Conservation (phyloP, 2,888 invertebrate species). For the Drosophila diplacantha region DNA sequence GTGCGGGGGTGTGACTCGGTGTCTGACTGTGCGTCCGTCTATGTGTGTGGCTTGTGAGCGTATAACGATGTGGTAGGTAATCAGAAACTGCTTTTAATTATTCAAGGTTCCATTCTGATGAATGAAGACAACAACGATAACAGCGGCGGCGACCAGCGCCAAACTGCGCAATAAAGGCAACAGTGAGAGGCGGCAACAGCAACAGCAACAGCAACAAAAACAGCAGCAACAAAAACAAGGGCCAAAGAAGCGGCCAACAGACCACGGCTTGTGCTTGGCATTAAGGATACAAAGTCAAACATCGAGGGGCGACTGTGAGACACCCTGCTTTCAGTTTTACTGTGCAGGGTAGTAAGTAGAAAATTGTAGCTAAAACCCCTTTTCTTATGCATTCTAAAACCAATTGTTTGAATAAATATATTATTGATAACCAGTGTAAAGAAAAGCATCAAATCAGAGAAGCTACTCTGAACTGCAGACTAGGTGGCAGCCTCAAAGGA, state of each 20-base stretch:
- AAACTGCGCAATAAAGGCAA: constrained; percentile 62
- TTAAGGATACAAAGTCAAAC: constrained; percentile 44
- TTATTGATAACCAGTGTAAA: too few relatives aligned
- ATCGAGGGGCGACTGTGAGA: background rate
- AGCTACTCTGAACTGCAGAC: background rate
- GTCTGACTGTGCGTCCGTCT: constrained; percentile 9
- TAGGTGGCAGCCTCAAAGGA: background rate
- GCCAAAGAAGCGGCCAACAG: constrained; percentile 60
- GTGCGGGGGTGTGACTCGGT: constrained; percentile 8
- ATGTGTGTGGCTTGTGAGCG: constrained; percentile 56
- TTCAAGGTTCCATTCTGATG: constrained; percentile 78
- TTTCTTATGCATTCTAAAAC: background rate
- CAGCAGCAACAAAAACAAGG: constrained; percentile 26
- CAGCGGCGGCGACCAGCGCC: constrained; percentile 49
- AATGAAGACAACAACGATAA: constrained; percentile 73
- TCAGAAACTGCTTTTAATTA: constrained; percentile 77
- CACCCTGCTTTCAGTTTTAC: background rate
- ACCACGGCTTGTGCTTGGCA: constrained; percentile 56
- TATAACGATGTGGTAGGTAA: constrained; percentile 75
- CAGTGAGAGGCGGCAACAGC: constrained; percentile 20
- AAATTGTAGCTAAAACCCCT: background rate
- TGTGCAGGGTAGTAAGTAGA: background rate
- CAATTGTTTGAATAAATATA: too few relatives aligned
- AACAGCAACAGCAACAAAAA: constrained; percentile 11
- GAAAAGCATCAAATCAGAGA: background rate